phyloP scores from a whole-genome alignment of 2,888 invertebrate genomes.

The Eurytoma adleriae region DNA sequence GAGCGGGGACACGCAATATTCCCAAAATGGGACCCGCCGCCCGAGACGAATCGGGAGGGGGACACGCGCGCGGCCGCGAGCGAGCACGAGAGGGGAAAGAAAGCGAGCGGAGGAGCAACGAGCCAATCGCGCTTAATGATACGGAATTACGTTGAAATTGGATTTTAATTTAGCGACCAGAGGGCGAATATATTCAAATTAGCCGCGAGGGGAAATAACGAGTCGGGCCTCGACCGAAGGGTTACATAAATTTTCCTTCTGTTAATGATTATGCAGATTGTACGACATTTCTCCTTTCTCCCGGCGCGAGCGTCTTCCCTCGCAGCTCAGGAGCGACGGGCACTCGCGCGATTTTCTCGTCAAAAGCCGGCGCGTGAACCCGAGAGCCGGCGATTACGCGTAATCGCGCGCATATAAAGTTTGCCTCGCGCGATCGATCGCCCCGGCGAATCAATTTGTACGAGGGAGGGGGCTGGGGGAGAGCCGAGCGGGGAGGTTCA shows the following conservation, averaged over 20 bases:
- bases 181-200: constrained; percentile 74
- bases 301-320: not conserved
- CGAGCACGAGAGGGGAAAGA: not conserved
- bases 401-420: constrained; percentile 14
- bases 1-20: constrained; percentile 3
- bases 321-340: no score
- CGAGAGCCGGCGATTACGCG: constrained; percentile 10
- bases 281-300: constrained; percentile 16
- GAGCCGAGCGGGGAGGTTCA: constrained; percentile 51
- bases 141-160: constrained; percentile 75
- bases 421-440: not conserved
- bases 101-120: constrained; percentile 29
- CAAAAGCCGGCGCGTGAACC: not conserved
- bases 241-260: constrained; percentile 75
- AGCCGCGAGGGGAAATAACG: constrained; percentile 69
- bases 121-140: constrained; percentile 72
- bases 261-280: constrained; percentile 75
- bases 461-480: not conserved
- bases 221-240: constrained; percentile 66
- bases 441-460: constrained; percentile 33
- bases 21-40: constrained; percentile 1
- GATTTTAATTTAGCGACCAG: constrained; percentile 74
- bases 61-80: not conserved
- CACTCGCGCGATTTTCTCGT: no score
- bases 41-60: not conserved